phyloP scores from a whole-genome alignment of 2,113 vertebrate genomes.

The Balaeniceps rex region DNA sequence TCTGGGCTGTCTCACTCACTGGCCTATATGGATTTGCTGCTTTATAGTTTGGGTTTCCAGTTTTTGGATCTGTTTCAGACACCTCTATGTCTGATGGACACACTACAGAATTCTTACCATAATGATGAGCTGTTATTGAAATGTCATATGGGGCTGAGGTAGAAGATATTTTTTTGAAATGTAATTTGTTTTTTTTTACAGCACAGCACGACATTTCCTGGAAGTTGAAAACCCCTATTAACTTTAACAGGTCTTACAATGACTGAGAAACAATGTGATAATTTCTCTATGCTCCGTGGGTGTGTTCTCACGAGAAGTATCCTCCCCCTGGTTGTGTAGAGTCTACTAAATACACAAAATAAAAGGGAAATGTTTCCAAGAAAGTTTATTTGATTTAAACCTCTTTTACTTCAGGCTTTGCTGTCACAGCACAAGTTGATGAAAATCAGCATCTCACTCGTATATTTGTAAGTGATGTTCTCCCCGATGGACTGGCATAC shows the following conservation, averaged over 20 bases:
- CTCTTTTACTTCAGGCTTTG: slow-evolving; percentile 78
- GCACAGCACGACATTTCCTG: not conserved
- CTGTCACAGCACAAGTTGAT: slow-evolving; percentile 86
- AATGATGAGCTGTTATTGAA: not conserved
- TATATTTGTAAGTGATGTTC: slow-evolving; percentile 89
- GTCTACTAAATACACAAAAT: not conserved
- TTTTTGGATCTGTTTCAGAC: not conserved
- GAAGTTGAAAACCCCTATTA: not conserved
- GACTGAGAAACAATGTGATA: not conserved
- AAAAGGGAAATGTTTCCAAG: not conserved
- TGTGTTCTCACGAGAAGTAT: not conserved
- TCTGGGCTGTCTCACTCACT: not conserved
- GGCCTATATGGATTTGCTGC: not conserved
- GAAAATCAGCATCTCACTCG: slow-evolving; percentile 75
- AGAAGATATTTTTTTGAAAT: not conserved
- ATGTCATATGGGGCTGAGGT: not conserved
- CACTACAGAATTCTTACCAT: not conserved
- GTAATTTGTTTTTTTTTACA: not conserved
- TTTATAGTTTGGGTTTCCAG: not conserved
- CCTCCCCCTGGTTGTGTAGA: not conserved
- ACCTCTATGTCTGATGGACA: not conserved
- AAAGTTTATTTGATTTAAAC: not conserved
- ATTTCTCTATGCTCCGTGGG: not conserved
- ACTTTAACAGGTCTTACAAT: not conserved
- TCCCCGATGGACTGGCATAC: slow-evolving; percentile 82